Evolutionary conservation across 2,113 vertebrate species (phyloP).

Genomic region (Nanorana parkeri): DNA sequence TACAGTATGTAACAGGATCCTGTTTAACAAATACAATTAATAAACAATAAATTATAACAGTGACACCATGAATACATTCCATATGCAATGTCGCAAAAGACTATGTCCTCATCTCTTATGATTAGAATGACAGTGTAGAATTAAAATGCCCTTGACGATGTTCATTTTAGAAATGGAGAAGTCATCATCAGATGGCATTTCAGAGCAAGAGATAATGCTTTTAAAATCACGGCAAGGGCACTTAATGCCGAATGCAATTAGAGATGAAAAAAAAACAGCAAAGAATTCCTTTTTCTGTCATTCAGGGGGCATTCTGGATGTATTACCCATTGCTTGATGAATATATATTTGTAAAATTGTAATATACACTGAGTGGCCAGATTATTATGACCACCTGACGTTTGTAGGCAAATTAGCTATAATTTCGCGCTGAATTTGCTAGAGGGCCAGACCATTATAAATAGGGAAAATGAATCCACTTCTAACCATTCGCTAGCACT

Average conservation of each 20-base stretch:
- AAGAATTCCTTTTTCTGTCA: background rate
- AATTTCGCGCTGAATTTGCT: too few relatives aligned
- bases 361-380: too few relatives aligned
- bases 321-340: too few relatives aligned
- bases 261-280: background rate
- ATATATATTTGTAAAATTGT: too few relatives aligned
- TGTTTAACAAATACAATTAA: slow-evolving; percentile 12
- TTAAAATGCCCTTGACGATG: slow-evolving; percentile 16
- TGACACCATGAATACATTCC: slow-evolving; percentile 1
- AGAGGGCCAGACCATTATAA: too few relatives aligned
- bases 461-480: too few relatives aligned
- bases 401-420: too few relatives aligned
- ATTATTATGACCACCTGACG: too few relatives aligned
- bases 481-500: too few relatives aligned
- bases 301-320: too few relatives aligned
- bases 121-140: slow-evolving; percentile 35
- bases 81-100: slow-evolving; percentile 14
- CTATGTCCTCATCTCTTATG: slow-evolving; percentile 1
- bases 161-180: slow-evolving; percentile 3
- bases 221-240: slow-evolving; percentile 17
- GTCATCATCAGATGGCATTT: slow-evolving; percentile 33
- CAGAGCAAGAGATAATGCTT: slow-evolving; percentile 27
- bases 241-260: slow-evolving; percentile 37
- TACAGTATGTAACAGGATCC: background rate
- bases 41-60: background rate